Percentiles rank a stretch among this genome's conserved stretches.
These are phyloP conservation scores for Geotrupes spiniger DNA, from an alignment of 2,888 invertebrate species.

Conservation along the genomic window DNA sequence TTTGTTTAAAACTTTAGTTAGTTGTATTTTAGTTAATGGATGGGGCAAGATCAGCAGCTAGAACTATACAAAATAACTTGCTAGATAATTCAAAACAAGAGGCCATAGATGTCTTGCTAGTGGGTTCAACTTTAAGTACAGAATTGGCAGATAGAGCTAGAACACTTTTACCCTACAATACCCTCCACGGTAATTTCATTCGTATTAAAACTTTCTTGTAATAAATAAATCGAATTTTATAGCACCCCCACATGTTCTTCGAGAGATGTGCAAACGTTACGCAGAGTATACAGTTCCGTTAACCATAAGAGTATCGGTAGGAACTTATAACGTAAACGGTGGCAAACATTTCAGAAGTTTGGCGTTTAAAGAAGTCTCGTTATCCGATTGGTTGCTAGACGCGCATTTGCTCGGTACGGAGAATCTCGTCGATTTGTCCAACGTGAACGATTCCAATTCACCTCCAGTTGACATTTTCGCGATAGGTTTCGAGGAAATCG, in stretches of 20 bases:
- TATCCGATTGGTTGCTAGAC: slow-evolving; percentile 89
- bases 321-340: slow-evolving; percentile 99
- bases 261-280: slow-evolving; percentile 82
- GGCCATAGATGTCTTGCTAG: slow-evolving; percentile 91
- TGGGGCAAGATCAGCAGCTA: slow-evolving; percentile 94
- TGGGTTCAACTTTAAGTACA: slow-evolving; percentile 88
- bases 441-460: slow-evolving; percentile 46
- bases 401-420: slow-evolving; percentile 61
- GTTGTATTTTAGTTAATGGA: slow-evolving; percentile 71
- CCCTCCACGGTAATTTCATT: slow-evolving; percentile 66
- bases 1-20: slow-evolving; percentile 1
- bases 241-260: slow-evolving; percentile 77
- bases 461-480: slow-evolving; percentile 91
- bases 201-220: slow-evolving; percentile 1
- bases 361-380: slow-evolving; percentile 84
- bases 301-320: slow-evolving; percentile 78
- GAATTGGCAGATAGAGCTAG: slow-evolving; percentile 90
- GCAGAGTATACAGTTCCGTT: slow-evolving; percentile 72
- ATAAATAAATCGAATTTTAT: slow-evolving; percentile 25
- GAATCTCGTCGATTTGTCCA: slow-evolving; percentile 50
- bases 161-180: slow-evolving; percentile 79
- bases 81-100: slow-evolving; percentile 95
- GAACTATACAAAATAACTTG: slow-evolving; percentile 98
- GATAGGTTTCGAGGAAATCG: slow-evolving; percentile 98
- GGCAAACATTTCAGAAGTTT: slow-evolving; percentile 97